Evolutionary conservation across 1,140 invertebrate genomes (phyloP).

Genomic region (Danaus plexippus): DNA sequence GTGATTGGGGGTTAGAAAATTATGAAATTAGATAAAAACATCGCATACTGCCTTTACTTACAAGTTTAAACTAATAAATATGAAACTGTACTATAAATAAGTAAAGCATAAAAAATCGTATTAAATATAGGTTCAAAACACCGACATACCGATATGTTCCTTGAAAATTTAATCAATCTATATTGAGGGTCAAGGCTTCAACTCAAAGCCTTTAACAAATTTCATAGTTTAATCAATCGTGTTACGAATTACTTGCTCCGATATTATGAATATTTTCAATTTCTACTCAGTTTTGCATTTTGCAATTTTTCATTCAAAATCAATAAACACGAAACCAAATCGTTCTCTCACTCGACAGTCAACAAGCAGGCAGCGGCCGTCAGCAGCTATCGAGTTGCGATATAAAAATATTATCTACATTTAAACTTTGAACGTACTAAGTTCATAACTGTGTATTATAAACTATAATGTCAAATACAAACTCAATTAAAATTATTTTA

Average conservation of each 20-base stretch:
- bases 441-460: no score
- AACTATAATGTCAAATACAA: no score
- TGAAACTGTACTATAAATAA: no score
- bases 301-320: conserved; percentile 34
- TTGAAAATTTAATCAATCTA: conserved; percentile 9
- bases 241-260: conserved; percentile 7
- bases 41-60: no score
- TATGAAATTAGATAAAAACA: no score
- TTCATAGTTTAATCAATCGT: conserved; percentile 29
- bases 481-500: no score
- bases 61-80: no score
- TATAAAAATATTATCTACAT: not conserved
- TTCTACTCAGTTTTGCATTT: conserved; percentile 25
- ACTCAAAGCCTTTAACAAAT: conserved; percentile 26
- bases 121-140: no score
- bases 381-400: conserved; percentile 3
- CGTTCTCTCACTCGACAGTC: conserved; percentile 24
- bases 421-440: conserved; percentile 1
- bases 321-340: conserved; percentile 39
- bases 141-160: no score
- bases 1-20: no score
- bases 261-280: conserved; percentile 13
- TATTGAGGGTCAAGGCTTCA: conserved; percentile 38
- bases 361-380: not conserved
- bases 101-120: no score